phyloP scores from a whole-genome alignment of 2,797 vertebrate species.

The Bradypodion pumilum region DNA sequence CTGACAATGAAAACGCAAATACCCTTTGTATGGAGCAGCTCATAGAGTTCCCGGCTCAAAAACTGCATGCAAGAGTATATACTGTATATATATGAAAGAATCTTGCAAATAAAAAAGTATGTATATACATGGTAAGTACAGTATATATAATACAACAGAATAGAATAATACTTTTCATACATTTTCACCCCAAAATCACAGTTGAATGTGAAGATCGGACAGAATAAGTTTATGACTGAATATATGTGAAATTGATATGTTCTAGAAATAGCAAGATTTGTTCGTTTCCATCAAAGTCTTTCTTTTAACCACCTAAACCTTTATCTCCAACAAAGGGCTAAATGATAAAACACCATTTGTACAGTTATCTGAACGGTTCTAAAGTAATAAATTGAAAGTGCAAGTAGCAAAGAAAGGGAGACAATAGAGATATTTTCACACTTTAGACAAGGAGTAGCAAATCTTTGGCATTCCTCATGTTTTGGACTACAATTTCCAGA shows the following conservation, averaged over 20 bases:
- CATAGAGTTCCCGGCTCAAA: background rate
- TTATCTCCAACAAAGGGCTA: background rate
- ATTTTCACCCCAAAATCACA: background rate
- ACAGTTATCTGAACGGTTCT: background rate
- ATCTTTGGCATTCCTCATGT: too few species aligned
- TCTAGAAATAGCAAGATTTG: background rate
- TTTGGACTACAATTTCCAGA: too few species aligned
- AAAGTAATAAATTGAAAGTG: background rate
- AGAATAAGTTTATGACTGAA: background rate
- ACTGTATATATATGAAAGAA: too few species aligned
- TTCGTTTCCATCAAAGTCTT: background rate
- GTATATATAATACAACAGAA: too few species aligned
- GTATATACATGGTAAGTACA: too few species aligned
- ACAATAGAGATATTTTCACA: too few species aligned
- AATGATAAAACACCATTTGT: background rate
- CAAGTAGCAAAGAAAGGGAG: background rate
- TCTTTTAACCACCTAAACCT: background rate
- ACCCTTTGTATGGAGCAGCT: background rate
- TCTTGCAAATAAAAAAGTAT: too few species aligned
- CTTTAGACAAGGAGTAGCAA: too few species aligned
- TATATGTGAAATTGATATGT: background rate
- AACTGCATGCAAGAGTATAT: background rate
- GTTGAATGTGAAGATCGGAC: background rate
- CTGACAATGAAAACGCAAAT: background rate
- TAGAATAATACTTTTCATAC: too few species aligned